These are phyloP conservation scores for Lissocephala sabroskyi DNA, from an alignment of 2,888 invertebrate species.

Conservation along the genomic window DNA sequence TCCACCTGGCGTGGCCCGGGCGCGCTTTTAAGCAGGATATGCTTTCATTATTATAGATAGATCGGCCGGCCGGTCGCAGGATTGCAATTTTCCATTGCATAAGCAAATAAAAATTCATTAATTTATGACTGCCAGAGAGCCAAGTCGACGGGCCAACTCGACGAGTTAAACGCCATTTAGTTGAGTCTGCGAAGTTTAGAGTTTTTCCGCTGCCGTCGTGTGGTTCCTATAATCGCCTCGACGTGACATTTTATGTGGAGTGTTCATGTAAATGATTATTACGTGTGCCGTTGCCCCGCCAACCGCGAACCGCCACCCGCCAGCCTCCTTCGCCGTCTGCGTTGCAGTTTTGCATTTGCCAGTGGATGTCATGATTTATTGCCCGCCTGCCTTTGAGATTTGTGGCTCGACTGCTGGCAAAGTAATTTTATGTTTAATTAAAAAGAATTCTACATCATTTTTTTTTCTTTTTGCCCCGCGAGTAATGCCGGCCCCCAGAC, in stretches of 20 bases:
- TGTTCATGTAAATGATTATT: slow-evolving; percentile 66
- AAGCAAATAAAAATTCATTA: slow-evolving; percentile 65
- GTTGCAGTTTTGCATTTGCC: slow-evolving; percentile 9
- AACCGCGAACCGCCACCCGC: neutral
- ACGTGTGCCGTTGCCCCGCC: slow-evolving; percentile 47
- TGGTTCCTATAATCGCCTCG: slow-evolving; percentile 62
- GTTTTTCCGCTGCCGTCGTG: no score
- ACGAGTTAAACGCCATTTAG: slow-evolving; percentile 22
- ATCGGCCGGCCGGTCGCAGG: neutral
- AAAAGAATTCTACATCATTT: slow-evolving; percentile 56
- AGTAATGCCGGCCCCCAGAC: no score
- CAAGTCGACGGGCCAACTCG: no score
- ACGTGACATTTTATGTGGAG: slow-evolving; percentile 66
- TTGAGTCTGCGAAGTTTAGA: slow-evolving; percentile 46
- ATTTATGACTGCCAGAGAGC: slow-evolving; percentile 58
- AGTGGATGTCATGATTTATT: slow-evolving; percentile 55
- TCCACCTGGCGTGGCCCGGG: slow-evolving; percentile 44
- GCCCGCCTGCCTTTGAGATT: slow-evolving; percentile 13
- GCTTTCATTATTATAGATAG: slow-evolving; percentile 64
- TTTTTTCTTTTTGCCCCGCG: neutral
- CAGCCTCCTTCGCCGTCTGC: neutral
- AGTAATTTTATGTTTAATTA: slow-evolving; percentile 64
- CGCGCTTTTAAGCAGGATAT: slow-evolving; percentile 59
- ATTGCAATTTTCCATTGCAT: slow-evolving; percentile 43
- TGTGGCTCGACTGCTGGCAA: slow-evolving; percentile 31